Base-by-base conservation (phyloP, 2,797 vertebrate species). In the Eptatretus atami region DNA sequence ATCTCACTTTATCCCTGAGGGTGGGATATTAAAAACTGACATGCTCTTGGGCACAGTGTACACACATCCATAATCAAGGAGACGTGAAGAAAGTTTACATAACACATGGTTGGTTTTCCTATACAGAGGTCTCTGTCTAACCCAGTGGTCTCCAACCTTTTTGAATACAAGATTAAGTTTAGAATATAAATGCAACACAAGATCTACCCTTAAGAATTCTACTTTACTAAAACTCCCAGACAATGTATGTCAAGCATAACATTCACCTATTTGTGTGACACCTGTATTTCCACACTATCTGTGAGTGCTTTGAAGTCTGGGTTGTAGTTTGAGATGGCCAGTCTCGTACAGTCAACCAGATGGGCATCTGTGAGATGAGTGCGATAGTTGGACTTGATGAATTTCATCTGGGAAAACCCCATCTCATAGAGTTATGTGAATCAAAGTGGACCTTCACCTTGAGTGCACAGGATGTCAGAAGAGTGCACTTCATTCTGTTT, bases 141-240 rank as follows among this genome's bases (percentile, higher is more conserved):
- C 1, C 65, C 63, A 0, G 72, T 55, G 11, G 73, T 67, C 10
- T 77, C 75, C 53, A 78, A 77, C 63, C 73, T 78, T 52, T 81
- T 77, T 66, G 87, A 69, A 9, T 79, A 76, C 83, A 86, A 87
- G 66, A 87, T 70, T 1, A 84, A 79, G 69, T 79, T 75, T 0
- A 83, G 86, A 57, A 90, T 69, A 53, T 88, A 72, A 67, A 78
- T 81, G 64, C 88, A 67, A 3, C 85, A 84, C 1, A 82, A 79
- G 6, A 88, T 85, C 54, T 82, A 19, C 19, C 19, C 19, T 19
- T 19, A 19, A 19, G 19, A 19, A 19, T 19, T 19, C 19, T 19
- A 19, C 84, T 72, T 71, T 78, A 52, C 85, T 83, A n/a, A 83
- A 90, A 69, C 86, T 87, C 85, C 86, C 65, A 54, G 52, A 12